Base-by-base conservation (phyloP, 2,113 vertebrate species). In the Chloropsis hardwickii region DNA sequence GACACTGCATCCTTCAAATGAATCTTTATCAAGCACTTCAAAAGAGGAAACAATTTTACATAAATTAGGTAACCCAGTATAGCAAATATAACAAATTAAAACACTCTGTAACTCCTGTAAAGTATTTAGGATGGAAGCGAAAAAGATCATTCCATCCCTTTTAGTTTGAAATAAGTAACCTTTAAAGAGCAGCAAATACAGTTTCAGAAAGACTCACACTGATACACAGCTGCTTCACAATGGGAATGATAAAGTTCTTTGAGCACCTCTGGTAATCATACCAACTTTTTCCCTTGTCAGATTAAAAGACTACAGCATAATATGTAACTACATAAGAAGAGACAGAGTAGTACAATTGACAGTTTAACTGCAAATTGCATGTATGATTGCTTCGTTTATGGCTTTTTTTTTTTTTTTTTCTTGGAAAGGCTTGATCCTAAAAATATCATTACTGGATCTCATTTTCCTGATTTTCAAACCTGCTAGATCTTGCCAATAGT, bases 101-200 rank as follows among this genome's bases (percentile, higher is more conserved):
- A 45, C 48, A 23, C 23, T 40, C 11, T 79, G 19, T 62, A 90
- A 92, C 39, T 90, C 39, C 45, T 10, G 6, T 50, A n/a, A 88
- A 79, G 21, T 24, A 37, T 81, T 88, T 83, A 66, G 20, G 18
- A 62, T 83, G 37, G 56, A 81, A 86, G n/a, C 51, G 31, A 74
- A 94, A 83, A 71, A 60, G 50, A 71, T 44, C 16, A 28, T 53
- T 74, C 48, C 42, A 14, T 70, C 58, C 56, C n/a, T 74, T 95
- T 93, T 39, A n/a, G 1, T 57, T 74, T 73, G 53, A 89, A 91
- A 60, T 48, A 25, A 37, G 20, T 81, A 86, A 72, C 45, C 57
- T 94, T 89, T 90, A 61, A 88, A 92, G 92, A 94, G 79, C 54
- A 96, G 58, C 22, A 97, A 90, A 85, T 53, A 50, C 6, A 79